These are phyloP conservation scores for Paedocypris micromegethes DNA, from an alignment of 2,797 vertebrate species.

Conservation along the genomic window DNA sequence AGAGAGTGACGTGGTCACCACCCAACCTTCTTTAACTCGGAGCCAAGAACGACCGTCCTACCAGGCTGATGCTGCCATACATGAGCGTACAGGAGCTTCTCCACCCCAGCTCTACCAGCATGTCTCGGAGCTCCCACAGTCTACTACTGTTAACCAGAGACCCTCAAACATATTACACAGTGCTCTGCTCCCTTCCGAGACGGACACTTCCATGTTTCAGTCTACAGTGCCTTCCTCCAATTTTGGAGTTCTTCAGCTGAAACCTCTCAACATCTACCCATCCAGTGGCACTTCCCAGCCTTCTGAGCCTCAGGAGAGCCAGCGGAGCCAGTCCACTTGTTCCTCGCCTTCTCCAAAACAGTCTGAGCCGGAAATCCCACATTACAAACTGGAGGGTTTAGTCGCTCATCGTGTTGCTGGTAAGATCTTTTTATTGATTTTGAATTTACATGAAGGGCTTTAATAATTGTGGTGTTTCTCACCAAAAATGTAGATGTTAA, in stretches of 20 bases:
- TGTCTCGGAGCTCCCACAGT: slow-evolving; percentile 45
- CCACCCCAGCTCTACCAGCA: slow-evolving; percentile 40
- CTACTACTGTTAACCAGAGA: slow-evolving; percentile 57
- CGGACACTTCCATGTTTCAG: slow-evolving; percentile 9
- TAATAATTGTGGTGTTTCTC: too few species aligned
- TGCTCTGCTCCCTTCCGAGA: slow-evolving; percentile 35
- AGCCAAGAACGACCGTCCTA: slow-evolving; percentile 62
- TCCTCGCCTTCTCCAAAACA: slow-evolving; percentile 68
- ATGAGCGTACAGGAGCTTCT: slow-evolving; percentile 37
- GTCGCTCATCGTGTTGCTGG: slow-evolving; percentile 95
- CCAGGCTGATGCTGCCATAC: slow-evolving; percentile 54
- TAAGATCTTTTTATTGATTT: slow-evolving; percentile 58
- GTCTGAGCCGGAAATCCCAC: slow-evolving; percentile 71
- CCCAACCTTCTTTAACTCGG: slow-evolving; percentile 72
- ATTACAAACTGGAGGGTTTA: slow-evolving; percentile 86
- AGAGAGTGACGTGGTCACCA: slow-evolving; percentile 71
- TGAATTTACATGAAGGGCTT: too few species aligned
- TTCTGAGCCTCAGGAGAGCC: slow-evolving; percentile 53
- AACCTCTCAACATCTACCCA: slow-evolving; percentile 62
- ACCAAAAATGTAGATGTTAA: too few species aligned
- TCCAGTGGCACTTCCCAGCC: slow-evolving; percentile 50
- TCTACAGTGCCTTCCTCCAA: slow-evolving; percentile 39
- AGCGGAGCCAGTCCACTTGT: slow-evolving; percentile 54
- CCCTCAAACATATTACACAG: slow-evolving; percentile 41
- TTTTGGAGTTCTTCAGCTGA: slow-evolving; percentile 56